phyloP scores from a whole-genome alignment of 1,140 invertebrate genomes.

The Bombus breviceps region DNA sequence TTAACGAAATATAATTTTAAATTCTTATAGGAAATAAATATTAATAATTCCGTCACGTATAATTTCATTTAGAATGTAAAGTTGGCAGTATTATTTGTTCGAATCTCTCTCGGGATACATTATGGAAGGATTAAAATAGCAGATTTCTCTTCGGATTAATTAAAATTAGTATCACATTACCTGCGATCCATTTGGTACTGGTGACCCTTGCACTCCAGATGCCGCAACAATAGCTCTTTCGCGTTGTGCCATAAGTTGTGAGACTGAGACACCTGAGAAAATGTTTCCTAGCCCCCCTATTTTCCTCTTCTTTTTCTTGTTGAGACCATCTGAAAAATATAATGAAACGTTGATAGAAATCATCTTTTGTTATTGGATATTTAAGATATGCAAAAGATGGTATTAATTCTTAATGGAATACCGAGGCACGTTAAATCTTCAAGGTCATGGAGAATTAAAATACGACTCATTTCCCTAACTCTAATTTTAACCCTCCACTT shows the following conservation, averaged over 20 bases:
- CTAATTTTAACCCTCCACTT: slow-evolving; percentile 44
- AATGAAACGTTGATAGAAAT: not conserved
- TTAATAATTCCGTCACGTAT: no score
- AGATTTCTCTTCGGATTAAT: slow-evolving; percentile 29
- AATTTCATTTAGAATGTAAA: no score
- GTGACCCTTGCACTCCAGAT: slow-evolving; percentile 72
- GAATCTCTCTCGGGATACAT: no score
- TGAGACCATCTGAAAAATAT: slow-evolving; percentile 82
- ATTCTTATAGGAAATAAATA: no score
- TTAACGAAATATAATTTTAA: no score
- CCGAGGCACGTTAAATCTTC: not conserved
- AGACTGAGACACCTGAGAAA: slow-evolving; percentile 85
- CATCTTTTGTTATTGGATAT: not conserved
- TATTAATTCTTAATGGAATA: not conserved
- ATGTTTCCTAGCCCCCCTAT: slow-evolving; percentile 82
- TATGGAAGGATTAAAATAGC: no score
- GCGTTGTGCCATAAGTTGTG: slow-evolving; percentile 86
- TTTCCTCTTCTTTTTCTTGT: slow-evolving; percentile 87
- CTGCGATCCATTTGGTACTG: slow-evolving; percentile 77
- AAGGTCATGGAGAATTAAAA: slow-evolving; percentile 52
- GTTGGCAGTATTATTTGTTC: no score
- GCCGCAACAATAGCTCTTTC: slow-evolving; percentile 81
- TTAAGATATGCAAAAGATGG: not conserved
- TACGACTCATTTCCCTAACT: slow-evolving; percentile 49
- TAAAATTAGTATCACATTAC: slow-evolving; percentile 69